Conservation (phyloP, 2,113 vertebrate species). For the Gnathonemus longibarbis region DNA sequence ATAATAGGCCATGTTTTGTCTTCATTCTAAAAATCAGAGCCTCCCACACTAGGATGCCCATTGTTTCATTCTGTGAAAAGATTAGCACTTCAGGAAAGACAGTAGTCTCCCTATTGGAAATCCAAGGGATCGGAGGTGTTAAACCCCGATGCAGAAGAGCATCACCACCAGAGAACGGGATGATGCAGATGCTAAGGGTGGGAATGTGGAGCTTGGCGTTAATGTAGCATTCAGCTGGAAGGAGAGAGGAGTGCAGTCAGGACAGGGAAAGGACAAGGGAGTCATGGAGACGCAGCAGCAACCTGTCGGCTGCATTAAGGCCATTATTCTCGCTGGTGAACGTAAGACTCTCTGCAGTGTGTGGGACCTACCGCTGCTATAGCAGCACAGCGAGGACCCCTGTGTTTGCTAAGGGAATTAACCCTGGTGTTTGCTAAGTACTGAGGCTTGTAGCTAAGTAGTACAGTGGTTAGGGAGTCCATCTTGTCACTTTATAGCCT, state of each 20-base stretch:
- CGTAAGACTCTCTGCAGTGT: neutral
- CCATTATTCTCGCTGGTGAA: neutral
- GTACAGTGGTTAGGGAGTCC: neutral
- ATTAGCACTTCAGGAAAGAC: neutral
- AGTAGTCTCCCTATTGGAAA: neutral
- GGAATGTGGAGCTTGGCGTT: neutral
- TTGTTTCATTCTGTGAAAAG: neutral
- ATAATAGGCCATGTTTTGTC: neutral
- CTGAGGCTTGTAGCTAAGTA: neutral
- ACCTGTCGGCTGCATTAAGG: neutral
- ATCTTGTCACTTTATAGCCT: neutral
- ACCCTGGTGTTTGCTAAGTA: neutral
- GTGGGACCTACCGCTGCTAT: neutral
- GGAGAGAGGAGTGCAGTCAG: neutral
- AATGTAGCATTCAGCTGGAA: neutral
- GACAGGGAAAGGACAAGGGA: neutral
- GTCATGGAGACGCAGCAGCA: neutral
- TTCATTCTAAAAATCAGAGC: neutral
- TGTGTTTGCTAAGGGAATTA: constrained; percentile 8
- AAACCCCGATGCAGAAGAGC: neutral
- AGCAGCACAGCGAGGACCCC: neutral
- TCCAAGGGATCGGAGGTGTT: neutral
- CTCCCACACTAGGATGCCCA: neutral
- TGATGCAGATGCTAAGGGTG: neutral
- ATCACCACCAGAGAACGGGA: neutral